Evolutionary conservation across 2,888 invertebrate species (phyloP).

Genomic region (Ormyrus thymus): DNA sequence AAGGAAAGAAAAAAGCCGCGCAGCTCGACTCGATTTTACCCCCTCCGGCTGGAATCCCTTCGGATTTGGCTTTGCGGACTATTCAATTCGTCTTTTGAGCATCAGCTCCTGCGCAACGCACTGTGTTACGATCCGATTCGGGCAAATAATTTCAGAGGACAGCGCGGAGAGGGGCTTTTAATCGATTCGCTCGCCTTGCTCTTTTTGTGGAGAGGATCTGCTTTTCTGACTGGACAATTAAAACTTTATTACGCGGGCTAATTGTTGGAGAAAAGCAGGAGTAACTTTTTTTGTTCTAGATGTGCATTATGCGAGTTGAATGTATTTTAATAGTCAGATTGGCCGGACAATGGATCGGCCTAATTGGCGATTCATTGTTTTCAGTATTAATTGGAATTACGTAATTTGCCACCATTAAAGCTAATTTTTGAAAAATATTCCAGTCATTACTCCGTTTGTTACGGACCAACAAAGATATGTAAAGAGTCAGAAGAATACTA

Average conservation of each 20-base stretch:
- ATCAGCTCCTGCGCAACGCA: neutral
- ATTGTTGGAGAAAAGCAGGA: neutral
- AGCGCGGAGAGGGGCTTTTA: neutral
- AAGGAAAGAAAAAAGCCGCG: neutral
- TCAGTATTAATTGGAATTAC: too few species aligned
- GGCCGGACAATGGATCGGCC: too few species aligned
- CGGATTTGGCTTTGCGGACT: conserved; percentile 17
- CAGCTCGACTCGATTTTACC: conserved; percentile 13
- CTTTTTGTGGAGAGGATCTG: too few species aligned
- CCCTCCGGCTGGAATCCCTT: neutral
- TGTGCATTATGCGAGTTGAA: too few species aligned
- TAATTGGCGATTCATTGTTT: too few species aligned
- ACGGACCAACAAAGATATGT: too few species aligned
- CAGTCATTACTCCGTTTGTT: too few species aligned
- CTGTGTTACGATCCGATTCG: neutral
- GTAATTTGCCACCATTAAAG: too few species aligned
- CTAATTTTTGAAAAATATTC: too few species aligned
- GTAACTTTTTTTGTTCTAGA: too few species aligned
- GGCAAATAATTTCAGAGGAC: neutral
- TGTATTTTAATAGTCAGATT: too few species aligned
- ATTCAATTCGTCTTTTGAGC: conserved; percentile 39
- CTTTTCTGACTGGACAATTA: neutral
- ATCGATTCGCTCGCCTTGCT: neutral
- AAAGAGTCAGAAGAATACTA: too few species aligned
- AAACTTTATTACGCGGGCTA: neutral